Evolutionary conservation across 2,888 invertebrate genomes (phyloP), one percentile per base, ranked within the genome.

Genomic region (Agrochola macilenta): DNA sequence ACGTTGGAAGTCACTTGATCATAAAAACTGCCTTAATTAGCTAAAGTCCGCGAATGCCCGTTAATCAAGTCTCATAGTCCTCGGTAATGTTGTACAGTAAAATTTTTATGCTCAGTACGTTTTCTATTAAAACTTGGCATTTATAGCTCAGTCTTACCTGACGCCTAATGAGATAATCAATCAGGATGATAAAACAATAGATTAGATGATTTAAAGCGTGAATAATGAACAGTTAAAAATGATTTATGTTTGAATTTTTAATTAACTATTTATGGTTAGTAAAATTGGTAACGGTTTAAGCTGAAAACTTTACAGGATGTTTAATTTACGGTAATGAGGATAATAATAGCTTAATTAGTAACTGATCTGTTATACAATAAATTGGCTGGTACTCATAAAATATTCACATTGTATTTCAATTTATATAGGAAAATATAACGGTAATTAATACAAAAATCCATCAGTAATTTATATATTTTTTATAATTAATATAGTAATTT

Each of bases 1-100:
- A 66, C 60, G 75, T 60, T 85, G 73, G 66, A 76, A 71, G 61
- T 84, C 83, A 78, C 76, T 85, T 79, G 81, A 69, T 86, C 82
- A 86, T 88, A 88, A 88, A 69, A 88, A 79, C 73, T 46, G 73
- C 52, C 68, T 78, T 88, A 88, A 89, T 88, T 89, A 87, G 79
- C 61, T 64, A 76, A 80, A 82, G 79, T 82, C 77, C 46, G 74
- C 69, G 70, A 84, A 81, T 75, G 75, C 49, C 76, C 76, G 79
- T 83, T 88, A 88, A 88, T 89, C 79, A 87, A 83, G 68, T 46
- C 75, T 69, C 54, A n/a, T 69, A 69, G 69, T 69, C 46, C 63
- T 39, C 30, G 68, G 77, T 83, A 78, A 86, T 74, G 86, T 78
- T 76, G 71, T 60, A 72, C 68, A 75, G 77, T 88, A 88, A 88